Conservation (phyloP, 2,797 vertebrate species). For the Muraenolepis orangiensis region DNA sequence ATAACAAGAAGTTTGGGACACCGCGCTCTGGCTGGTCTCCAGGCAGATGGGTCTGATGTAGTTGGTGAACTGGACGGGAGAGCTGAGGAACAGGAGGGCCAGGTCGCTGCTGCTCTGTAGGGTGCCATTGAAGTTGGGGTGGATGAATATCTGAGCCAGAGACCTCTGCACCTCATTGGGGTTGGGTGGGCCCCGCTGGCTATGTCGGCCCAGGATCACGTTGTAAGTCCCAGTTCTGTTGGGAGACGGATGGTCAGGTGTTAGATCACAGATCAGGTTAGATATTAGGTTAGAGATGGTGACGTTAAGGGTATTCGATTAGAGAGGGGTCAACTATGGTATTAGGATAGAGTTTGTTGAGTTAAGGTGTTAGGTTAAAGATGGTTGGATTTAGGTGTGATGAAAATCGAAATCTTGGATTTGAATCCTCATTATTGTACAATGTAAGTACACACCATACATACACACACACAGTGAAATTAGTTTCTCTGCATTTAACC, state of each 20-base stretch:
- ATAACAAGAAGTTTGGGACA: conserved; percentile 59
- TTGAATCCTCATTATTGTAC: no score
- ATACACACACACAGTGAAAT: no score
- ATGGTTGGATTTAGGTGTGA: no score
- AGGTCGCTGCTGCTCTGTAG: conserved; percentile 55
- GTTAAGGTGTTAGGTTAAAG: no score
- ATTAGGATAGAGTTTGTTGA: no score
- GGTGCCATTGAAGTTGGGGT: conserved; percentile 50
- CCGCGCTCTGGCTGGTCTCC: conserved; percentile 54
- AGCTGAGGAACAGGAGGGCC: conserved; percentile 62
- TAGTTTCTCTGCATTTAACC: no score
- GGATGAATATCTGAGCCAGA: conserved; percentile 42
- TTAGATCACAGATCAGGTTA: no score
- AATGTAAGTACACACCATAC: no score
- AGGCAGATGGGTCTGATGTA: conserved; percentile 75
- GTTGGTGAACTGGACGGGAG: conserved; percentile 51
- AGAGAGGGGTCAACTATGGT: no score
- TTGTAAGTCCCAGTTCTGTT: not conserved
- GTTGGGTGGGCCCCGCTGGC: conserved; percentile 51
- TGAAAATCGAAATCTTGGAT: no score
- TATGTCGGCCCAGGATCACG: conserved; percentile 58
- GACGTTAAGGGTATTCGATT: no score
- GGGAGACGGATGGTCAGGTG: not conserved
- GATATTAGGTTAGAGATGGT: not conserved
- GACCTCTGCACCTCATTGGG: conserved; percentile 22